A percentile compares a stretch with the other conserved stretches of the same genome.
Evolutionary conservation across 2,113 vertebrate species (phyloP).

Genomic region (Dasyornis broadbenti): DNA sequence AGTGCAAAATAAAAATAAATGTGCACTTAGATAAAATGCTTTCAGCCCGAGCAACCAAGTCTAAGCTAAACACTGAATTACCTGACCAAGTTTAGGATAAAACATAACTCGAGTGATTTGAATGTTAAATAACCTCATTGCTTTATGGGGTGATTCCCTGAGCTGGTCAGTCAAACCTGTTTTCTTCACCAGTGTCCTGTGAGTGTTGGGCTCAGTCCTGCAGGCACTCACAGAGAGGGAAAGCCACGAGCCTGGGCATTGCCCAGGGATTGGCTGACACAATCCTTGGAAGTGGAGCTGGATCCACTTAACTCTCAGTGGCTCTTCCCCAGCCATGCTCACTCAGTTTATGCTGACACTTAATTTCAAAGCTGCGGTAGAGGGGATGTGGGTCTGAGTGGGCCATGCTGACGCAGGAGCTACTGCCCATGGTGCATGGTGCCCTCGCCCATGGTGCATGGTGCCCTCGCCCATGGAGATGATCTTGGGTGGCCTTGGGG

Average conservation of each 20-base stretch:
- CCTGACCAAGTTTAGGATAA: neutral
- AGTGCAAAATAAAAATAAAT: neutral
- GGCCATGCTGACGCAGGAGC: rapidly evolving
- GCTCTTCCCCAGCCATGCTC: neutral
- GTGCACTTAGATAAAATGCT: neutral
- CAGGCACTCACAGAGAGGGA: neutral
- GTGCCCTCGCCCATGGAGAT: too few species aligned
- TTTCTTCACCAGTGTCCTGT: neutral
- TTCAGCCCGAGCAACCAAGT: neutral
- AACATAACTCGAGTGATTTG: neutral
- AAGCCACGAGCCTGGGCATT: rapidly evolving
- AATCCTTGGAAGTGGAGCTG: rapidly evolving
- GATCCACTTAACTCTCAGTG: neutral
- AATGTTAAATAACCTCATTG: neutral
- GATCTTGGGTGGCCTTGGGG: neutral
- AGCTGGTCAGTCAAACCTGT: neutral
- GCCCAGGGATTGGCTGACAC: rapidly evolving
- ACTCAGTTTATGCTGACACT: neutral
- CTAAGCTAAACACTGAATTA: neutral
- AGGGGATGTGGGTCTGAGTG: rapidly evolving
- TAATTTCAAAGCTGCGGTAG: neutral
- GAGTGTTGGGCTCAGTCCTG: neutral
- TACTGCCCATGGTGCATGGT: neutral
- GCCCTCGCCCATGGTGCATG: too few species aligned
- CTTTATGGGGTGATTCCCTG: neutral